phyloP scores from a whole-genome alignment of 2,888 invertebrate genomes.

The Rhodophaea formosa region DNA sequence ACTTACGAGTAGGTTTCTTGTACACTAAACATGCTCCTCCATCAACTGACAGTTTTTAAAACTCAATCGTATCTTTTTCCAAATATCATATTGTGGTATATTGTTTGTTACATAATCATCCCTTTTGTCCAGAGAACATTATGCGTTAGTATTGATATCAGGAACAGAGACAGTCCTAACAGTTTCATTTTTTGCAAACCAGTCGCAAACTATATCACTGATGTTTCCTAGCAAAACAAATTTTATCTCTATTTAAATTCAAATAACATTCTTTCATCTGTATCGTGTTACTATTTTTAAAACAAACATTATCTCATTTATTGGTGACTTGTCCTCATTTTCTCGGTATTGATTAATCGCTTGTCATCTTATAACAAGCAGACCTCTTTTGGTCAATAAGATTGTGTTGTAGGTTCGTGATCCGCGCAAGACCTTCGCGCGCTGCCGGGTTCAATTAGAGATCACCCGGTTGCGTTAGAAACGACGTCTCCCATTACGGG shows the following conservation, averaged over 20 bases:
- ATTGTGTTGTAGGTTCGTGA: conserved; percentile 39
- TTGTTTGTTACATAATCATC: no score
- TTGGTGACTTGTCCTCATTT: neutral
- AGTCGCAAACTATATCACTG: neutral
- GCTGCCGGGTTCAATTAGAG: conserved; percentile 64
- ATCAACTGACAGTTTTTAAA: no score
- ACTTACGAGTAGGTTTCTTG: no score
- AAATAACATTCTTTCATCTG: neutral
- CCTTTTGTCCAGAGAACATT: no score
- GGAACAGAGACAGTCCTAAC: neutral
- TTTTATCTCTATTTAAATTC: neutral
- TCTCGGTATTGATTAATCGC: conserved; percentile 13
- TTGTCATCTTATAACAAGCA: conserved; percentile 25
- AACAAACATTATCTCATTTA: neutral
- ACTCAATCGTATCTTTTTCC: no score
- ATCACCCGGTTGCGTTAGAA: conserved; percentile 59
- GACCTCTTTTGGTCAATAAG: conserved; percentile 38
- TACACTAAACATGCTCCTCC: no score
- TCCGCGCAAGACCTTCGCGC: conserved; percentile 52
- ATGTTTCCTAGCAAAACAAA: neutral
- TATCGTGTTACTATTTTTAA: neutral
- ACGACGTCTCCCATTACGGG: conserved; percentile 51
- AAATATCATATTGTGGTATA: no score
- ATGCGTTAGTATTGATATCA: no score
- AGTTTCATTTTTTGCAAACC: neutral